phyloP scores from a whole-genome alignment of 2,113 vertebrate species.

The Callipepla squamata region DNA sequence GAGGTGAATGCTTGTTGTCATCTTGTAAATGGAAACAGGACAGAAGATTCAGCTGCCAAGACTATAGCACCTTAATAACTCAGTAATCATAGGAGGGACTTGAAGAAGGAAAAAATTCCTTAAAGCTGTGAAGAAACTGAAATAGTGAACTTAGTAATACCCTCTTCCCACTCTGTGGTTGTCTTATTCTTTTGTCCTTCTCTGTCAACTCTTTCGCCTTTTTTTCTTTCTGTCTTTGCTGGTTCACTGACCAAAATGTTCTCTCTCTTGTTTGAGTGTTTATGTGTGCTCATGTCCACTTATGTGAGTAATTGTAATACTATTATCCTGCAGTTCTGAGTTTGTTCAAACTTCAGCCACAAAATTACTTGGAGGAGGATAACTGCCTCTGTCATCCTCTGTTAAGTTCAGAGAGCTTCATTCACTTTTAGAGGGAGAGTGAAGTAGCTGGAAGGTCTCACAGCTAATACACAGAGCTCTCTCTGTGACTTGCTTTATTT shows the following conservation, averaged over 20 bases:
- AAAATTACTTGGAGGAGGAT: not conserved
- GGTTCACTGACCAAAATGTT: constrained; percentile 17
- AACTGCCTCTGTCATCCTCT: not conserved
- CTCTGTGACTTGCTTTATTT: not conserved
- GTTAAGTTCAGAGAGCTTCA: not conserved
- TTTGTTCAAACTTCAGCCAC: constrained; percentile 30
- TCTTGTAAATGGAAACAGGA: not conserved
- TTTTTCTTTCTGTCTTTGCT: not conserved
- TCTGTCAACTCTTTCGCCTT: not conserved
- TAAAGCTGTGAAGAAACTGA: not conserved
- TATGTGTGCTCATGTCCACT: not conserved
- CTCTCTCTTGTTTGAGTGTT: not conserved
- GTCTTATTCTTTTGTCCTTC: not conserved
- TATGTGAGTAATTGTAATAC: not conserved
- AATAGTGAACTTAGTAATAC: not conserved
- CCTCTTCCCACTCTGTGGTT: not conserved
- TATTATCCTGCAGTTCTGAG: not conserved
- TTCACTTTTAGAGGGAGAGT: not conserved
- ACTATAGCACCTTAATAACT: not conserved
- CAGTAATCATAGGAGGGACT: not conserved
- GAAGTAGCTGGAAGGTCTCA: not conserved
- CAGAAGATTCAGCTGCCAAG: not conserved
- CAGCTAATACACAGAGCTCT: not conserved
- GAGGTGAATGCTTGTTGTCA: not conserved
- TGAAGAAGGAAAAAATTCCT: not conserved